Conservation (phyloP, 2,113 vertebrate species). For the Ibidorhyncha struthersii region DNA sequence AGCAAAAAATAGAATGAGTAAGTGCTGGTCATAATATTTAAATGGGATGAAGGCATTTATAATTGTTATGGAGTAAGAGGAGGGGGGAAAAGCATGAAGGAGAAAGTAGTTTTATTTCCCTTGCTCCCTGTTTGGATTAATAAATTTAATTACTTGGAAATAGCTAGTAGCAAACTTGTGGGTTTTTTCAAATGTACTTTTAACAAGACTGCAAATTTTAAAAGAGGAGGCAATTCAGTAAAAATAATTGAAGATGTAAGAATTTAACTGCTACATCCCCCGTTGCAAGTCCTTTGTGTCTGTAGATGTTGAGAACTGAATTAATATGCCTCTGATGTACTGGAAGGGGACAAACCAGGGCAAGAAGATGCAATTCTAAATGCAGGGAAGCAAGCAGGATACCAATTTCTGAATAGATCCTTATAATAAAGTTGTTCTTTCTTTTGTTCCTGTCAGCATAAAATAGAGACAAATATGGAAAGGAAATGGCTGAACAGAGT, state of each 20-base stretch:
- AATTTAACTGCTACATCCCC: neutral
- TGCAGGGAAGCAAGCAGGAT: neutral
- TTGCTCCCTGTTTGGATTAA: constrained; percentile 28
- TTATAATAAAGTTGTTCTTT: neutral
- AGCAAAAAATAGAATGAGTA: neutral
- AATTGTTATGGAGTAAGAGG: neutral
- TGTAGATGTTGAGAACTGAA: neutral
- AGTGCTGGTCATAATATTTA: neutral
- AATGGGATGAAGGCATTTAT: neutral
- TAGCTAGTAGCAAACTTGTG: constrained; percentile 7
- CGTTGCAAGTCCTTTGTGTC: neutral
- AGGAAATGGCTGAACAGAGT: neutral
- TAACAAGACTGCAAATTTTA: constrained; percentile 13
- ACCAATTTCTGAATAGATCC: neutral
- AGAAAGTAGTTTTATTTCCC: constrained; percentile 31
- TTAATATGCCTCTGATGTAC: neutral
- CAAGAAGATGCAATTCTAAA: neutral
- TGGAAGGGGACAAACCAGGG: neutral
- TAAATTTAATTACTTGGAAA: constrained; percentile 44
- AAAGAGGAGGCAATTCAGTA: neutral
- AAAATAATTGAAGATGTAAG: constrained; percentile 12
- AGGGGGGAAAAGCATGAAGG: neutral
- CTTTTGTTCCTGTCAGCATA: neutral
- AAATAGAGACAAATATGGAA: neutral
- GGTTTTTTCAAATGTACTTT: constrained; percentile 22